Conservation (phyloP, 2,797 vertebrate genomes). For the Parambassis ranga region DNA sequence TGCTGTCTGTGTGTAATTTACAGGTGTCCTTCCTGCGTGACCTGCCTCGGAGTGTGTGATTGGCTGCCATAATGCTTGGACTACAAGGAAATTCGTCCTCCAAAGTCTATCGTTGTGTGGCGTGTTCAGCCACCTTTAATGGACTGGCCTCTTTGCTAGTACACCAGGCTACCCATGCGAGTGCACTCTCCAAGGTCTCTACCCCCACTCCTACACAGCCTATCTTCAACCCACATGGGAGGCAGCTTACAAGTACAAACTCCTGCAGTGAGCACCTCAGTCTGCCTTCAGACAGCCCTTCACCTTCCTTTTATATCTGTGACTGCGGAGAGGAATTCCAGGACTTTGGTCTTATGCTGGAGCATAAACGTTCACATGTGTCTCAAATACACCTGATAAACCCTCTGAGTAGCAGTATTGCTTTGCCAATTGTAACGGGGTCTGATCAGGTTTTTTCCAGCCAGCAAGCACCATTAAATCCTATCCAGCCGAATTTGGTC, state of each 20-base stretch:
- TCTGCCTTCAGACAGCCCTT: constrained; percentile 40
- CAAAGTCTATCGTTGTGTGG: constrained; percentile 81
- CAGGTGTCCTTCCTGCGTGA: constrained; percentile 42
- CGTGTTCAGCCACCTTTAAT: constrained; percentile 81
- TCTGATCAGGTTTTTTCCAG: constrained; percentile 8
- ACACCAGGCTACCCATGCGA: constrained; percentile 80
- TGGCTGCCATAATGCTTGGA: constrained; percentile 76
- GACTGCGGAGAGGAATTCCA: constrained; percentile 78
- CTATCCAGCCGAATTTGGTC: constrained; percentile 24
- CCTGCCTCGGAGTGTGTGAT: constrained; percentile 7
- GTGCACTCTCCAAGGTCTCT: constrained; percentile 45
- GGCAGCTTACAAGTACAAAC: constrained; percentile 47
- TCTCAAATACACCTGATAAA: constrained; percentile 33
- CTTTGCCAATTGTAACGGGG: constrained; percentile 1
- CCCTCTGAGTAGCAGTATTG: constrained; percentile 21
- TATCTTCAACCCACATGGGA: constrained; percentile 32
- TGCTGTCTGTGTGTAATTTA: constrained; percentile 49
- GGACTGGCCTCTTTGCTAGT: constrained; percentile 79
- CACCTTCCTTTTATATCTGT: constrained; percentile 68
- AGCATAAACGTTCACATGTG: constrained; percentile 71
- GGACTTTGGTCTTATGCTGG: constrained; percentile 68
- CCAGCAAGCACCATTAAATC: constrained; percentile 14
- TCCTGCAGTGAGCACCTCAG: constrained; percentile 44
- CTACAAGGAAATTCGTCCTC: constrained; percentile 75
- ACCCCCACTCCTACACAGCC: constrained; percentile 30